Percentiles rank a stretch among this genome's conserved stretches.
phyloP scores from a whole-genome alignment of 2,888 invertebrate genomes.

The Athalia cordata region DNA sequence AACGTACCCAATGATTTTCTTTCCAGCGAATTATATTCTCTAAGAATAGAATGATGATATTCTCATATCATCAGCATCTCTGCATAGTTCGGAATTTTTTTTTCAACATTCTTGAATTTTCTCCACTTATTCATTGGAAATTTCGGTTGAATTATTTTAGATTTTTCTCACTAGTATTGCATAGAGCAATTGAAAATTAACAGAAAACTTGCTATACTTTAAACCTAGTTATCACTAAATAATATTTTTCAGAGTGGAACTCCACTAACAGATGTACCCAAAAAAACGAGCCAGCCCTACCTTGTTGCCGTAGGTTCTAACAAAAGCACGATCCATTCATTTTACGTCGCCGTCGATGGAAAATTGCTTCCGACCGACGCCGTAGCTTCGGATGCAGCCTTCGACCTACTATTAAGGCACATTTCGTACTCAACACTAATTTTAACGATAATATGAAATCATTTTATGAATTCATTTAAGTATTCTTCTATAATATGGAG shows the following conservation, averaged over 20 bases:
- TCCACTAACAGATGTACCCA: conserved; percentile 17
- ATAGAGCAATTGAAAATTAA: not conserved
- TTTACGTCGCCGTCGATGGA: conserved; percentile 23
- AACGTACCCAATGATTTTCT: no score
- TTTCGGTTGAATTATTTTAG: no score
- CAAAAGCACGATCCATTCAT: conserved; percentile 28
- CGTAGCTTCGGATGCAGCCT: not conserved
- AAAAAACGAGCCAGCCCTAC: conserved; percentile 40
- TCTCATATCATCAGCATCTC: no score
- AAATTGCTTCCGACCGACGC: conserved; percentile 12
- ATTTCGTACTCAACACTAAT: conserved; percentile 46
- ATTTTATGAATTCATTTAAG: conserved; percentile 41
- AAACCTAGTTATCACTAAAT: not conserved
- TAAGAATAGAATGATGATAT: no score
- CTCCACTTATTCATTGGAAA: no score
- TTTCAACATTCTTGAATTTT: no score
- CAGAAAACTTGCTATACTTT: not conserved
- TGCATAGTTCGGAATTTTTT: no score
- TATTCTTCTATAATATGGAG: conserved; percentile 41
- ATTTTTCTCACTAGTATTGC: no score
- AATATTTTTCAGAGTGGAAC: conserved; percentile 44
- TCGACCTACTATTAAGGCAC: not conserved
- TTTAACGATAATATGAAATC: conserved; percentile 42
- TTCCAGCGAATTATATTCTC: no score
- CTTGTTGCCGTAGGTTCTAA: conserved; percentile 42